These are phyloP conservation scores for Rhynchomys soricoides DNA, from an alignment of 2,113 vertebrate species.

Conservation along the genomic window DNA sequence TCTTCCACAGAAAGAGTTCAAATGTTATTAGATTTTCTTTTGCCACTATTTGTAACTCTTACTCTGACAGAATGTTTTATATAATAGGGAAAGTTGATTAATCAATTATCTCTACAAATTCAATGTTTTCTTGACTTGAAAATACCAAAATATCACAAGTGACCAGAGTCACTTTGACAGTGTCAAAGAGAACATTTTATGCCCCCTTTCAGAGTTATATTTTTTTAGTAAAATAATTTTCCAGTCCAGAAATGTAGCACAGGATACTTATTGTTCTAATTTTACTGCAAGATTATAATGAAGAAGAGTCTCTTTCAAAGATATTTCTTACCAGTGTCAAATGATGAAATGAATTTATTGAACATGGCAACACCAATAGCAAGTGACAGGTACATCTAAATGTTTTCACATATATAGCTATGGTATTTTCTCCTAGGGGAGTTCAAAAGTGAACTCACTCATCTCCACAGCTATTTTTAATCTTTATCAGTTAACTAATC, in stretches of 20 bases:
- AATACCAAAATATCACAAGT: neutral
- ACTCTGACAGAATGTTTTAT: conserved; percentile 10
- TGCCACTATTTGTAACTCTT: conserved; percentile 32
- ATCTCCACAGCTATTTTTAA: neutral
- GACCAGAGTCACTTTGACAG: neutral
- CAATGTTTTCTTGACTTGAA: conserved; percentile 30
- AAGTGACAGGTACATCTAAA: neutral
- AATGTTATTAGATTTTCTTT: conserved; percentile 32
- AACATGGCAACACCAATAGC: neutral
- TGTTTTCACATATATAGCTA: neutral
- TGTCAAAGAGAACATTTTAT: conserved; percentile 26
- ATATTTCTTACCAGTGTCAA: neutral
- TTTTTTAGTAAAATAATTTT: conserved; percentile 46
- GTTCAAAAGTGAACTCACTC: neutral
- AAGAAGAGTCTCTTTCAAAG: neutral
- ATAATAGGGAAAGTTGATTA: neutral
- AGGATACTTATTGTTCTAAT: neutral
- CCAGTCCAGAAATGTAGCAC: neutral
- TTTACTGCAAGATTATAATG: neutral
- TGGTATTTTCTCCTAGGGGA: neutral
- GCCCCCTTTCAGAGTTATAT: neutral
- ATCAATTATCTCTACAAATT: conserved; percentile 33
- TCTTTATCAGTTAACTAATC: neutral
- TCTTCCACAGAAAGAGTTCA: neutral
- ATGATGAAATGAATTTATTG: conserved; percentile 1